Percentiles rank a stretch among this genome's conserved stretches.
Evolutionary conservation across 2,797 vertebrate genomes (phyloP).

Genomic region (Dallia pectoralis): DNA sequence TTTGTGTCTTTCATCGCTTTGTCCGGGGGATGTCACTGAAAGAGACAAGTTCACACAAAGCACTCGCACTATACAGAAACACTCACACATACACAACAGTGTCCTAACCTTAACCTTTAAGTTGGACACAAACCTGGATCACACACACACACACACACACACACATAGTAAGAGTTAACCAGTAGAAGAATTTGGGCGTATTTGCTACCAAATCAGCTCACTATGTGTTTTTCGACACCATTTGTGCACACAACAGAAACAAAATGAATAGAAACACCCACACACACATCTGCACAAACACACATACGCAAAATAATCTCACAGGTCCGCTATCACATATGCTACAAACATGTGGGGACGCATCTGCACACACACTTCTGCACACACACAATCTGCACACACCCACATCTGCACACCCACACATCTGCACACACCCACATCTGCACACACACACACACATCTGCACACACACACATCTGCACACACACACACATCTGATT

Average conservation of each 20-base stretch:
- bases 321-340: not conserved
- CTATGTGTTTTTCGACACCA: too few species aligned
- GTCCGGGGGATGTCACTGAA: too few species aligned
- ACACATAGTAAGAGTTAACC: not conserved
- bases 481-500: too few species aligned
- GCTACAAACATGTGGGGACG: not conserved
- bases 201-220: not conserved
- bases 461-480: too few species aligned
- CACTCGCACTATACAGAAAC: not conserved
- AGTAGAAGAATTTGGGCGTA: not conserved
- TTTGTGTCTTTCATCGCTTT: too few species aligned
- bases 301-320: not conserved
- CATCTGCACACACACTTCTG: too few species aligned
- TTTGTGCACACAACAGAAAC: not conserved
- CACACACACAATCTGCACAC: not conserved
- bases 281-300: not conserved
- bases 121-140: too few species aligned
- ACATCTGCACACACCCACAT: not conserved
- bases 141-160: too few species aligned
- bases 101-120: too few species aligned
- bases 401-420: not conserved
- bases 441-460: not conserved
- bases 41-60: too few species aligned
- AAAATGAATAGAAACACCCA: not conserved
- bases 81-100: too few species aligned